Percentiles rank a stretch among this genome's conserved stretches.
Conservation (phyloP, 2,797 vertebrate species). For the Calcarius lapponicus region DNA sequence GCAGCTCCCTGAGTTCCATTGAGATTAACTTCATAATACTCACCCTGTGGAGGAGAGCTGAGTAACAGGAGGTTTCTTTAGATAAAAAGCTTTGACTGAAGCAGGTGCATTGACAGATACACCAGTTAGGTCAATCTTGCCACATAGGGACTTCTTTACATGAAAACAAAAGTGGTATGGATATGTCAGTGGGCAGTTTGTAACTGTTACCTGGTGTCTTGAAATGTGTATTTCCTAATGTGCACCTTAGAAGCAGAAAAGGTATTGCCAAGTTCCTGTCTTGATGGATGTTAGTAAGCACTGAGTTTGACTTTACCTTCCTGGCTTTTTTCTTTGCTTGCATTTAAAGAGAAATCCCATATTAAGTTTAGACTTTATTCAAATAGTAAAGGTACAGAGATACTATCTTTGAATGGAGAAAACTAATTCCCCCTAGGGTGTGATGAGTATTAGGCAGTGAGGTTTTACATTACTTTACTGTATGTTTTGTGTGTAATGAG, state of each 20-base stretch:
- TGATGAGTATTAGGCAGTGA: background rate
- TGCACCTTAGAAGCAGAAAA: background rate
- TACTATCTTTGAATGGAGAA: background rate
- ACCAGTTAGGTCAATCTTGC: background rate
- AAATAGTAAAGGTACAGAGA: background rate
- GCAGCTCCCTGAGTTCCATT: background rate
- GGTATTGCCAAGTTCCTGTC: background rate
- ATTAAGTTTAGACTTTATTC: background rate
- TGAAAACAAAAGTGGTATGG: background rate
- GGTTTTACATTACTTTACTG: background rate
- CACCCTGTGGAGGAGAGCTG: background rate
- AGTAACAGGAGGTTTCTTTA: background rate
- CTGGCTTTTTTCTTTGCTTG: background rate
- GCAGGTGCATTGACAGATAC: background rate
- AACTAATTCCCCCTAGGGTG: background rate
- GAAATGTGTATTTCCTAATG: background rate
- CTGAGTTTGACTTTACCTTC: background rate
- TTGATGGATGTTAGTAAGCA: background rate
- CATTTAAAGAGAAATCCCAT: background rate
- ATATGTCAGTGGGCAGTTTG: background rate
- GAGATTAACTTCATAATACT: fast-evolving
- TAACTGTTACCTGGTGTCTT: background rate
- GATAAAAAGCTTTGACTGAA: background rate
- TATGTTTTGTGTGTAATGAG: background rate
- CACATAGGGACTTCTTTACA: background rate